phyloP scores from a whole-genome alignment of 2,797 vertebrate species.

The Hybognathus amarus region DNA sequence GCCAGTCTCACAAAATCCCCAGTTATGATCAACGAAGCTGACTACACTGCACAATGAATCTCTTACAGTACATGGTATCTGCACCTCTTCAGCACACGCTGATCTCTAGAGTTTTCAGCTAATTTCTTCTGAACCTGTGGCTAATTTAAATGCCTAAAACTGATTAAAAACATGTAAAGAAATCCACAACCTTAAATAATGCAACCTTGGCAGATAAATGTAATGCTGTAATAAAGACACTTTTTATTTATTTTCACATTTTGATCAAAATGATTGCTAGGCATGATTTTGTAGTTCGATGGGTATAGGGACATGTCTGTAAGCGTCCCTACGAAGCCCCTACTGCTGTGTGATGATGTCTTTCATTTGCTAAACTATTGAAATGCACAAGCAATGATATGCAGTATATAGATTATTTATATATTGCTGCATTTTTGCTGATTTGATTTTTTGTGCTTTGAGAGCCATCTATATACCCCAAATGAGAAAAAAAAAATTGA shows the following conservation, averaged over 20 bases:
- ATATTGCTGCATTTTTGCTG: slow-evolving; percentile 2
- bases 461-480: neutral
- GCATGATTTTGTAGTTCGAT: neutral
- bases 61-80: neutral
- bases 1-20: neutral
- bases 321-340: neutral
- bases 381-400: neutral
- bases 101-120: neutral
- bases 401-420: slow-evolving; percentile 33
- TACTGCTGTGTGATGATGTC: neutral
- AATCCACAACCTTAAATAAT: neutral
- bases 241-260: neutral
- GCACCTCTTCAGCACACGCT: neutral
- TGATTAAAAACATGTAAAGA: neutral
- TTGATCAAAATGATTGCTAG: neutral
- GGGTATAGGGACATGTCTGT: neutral
- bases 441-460: neutral
- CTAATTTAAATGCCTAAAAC: neutral
- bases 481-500: neutral
- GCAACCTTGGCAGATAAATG: neutral
- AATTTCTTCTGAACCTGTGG: neutral
- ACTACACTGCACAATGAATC: neutral
- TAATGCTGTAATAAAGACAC: neutral
- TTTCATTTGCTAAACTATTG: neutral
- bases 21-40: neutral